These are phyloP conservation scores for Bombus polaris DNA, from an alignment of 1,140 invertebrate species.

Conservation along the genomic window DNA sequence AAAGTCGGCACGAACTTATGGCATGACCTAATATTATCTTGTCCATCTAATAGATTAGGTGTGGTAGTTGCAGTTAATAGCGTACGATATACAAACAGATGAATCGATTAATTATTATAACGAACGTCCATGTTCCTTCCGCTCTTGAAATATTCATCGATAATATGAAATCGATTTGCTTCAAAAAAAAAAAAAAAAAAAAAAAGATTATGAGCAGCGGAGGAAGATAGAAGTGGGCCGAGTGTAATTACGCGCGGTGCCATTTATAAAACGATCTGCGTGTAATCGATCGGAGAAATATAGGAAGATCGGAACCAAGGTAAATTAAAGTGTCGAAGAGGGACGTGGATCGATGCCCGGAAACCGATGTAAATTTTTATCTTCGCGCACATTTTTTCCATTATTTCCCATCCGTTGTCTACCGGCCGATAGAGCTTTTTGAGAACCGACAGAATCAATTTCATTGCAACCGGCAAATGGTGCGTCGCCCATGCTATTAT, in stretches of 20 bases:
- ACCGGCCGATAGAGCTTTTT: background rate
- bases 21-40: no score
- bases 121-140: no score
- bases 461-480: background rate
- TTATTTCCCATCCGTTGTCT: background rate
- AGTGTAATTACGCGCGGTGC: background rate
- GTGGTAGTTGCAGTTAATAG: no score
- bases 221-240: background rate
- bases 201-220: background rate
- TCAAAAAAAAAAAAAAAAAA: background rate
- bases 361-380: background rate
- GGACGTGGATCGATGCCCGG: background rate
- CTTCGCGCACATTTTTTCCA: background rate
- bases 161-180: background rate
- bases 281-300: background rate
- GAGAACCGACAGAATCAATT: background rate
- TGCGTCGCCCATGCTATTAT: background rate
- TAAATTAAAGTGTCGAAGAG: background rate
- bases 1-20: no score
- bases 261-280: slow-evolving; percentile 7
- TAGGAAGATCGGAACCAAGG: background rate
- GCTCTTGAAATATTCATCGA: background rate
- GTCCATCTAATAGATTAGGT: no score
- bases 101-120: no score
- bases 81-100: no score